Evolutionary conservation across 2,888 invertebrate genomes (phyloP).

Genomic region (Lumbricus terrestris): DNA sequence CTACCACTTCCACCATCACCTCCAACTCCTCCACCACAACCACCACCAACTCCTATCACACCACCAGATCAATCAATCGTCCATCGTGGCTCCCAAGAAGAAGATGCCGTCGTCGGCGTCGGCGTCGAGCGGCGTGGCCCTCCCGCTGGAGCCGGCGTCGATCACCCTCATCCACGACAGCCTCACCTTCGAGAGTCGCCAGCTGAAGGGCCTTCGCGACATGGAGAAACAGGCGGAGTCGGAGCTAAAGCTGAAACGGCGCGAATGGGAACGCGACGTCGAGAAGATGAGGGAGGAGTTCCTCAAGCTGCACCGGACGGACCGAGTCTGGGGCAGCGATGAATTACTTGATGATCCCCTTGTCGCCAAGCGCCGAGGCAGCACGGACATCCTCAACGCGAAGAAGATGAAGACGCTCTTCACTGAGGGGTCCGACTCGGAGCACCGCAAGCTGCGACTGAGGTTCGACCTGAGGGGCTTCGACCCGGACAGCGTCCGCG

Average conservation of each 20-base stretch:
- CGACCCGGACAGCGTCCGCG: constrained; percentile 32
- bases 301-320: constrained; percentile 35
- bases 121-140: constrained; percentile 25
- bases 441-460: constrained; percentile 37
- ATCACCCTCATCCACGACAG: constrained; percentile 37
- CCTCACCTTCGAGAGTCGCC: constrained; percentile 36
- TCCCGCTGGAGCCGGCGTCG: constrained; percentile 22
- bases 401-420: constrained; percentile 41
- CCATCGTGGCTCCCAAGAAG: constrained; percentile 26
- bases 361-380: constrained; percentile 38
- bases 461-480: constrained; percentile 38
- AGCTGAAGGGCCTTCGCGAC: constrained; percentile 35
- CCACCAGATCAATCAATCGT: too few relatives aligned
- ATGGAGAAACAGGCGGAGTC: constrained; percentile 38
- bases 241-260: constrained; percentile 36
- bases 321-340: constrained; percentile 39
- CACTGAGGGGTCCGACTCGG: constrained; percentile 38
- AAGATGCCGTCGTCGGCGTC: constrained; percentile 27
- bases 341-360: constrained; percentile 38
- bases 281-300: constrained; percentile 41
- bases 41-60: too few relatives aligned
- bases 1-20: too few relatives aligned
- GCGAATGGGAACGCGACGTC: constrained; percentile 40
- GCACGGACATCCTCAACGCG: constrained; percentile 39
- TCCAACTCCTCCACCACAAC: too few relatives aligned